Conservation (phyloP, 2,888 invertebrate species). For the Phragmatobia fuliginosa region DNA sequence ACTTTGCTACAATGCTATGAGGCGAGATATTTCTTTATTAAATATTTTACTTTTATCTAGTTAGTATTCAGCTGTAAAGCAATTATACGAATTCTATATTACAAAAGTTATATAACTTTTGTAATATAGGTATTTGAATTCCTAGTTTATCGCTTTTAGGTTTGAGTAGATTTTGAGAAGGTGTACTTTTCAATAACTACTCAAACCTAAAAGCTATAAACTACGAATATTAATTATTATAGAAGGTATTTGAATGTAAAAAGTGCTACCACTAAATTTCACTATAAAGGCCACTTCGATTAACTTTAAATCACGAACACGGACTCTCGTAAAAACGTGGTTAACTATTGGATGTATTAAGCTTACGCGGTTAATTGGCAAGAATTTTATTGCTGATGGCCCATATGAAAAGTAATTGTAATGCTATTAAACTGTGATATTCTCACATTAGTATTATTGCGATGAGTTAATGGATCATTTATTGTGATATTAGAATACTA, state of each 20-base stretch:
- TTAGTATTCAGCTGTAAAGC: background rate
- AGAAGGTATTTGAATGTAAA: background rate
- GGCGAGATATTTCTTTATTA: too few species aligned
- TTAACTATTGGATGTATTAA: constrained; percentile 48
- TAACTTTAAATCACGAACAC: constrained; percentile 30
- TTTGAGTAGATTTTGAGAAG: too few species aligned
- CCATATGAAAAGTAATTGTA: constrained; percentile 21
- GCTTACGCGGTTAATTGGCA: constrained; percentile 42
- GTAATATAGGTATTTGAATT: background rate
- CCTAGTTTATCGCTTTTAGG: background rate
- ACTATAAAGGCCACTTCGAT: constrained; percentile 26
- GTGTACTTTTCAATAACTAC: too few species aligned
- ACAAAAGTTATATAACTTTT: background rate
- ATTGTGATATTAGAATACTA: too few species aligned
- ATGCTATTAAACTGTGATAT: constrained; percentile 12
- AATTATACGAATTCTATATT: background rate
- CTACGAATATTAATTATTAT: background rate
- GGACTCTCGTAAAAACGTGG: constrained; percentile 44
- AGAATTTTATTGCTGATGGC: constrained; percentile 44
- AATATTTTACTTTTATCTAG: too few species aligned
- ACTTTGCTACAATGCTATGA: background rate
- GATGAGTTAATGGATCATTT: background rate
- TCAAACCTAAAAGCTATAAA: too few species aligned
- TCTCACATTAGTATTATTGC: background rate
- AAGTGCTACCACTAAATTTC: background rate